Conservation (phyloP, 2,797 vertebrate genomes). For the Psittacula derbiana region DNA sequence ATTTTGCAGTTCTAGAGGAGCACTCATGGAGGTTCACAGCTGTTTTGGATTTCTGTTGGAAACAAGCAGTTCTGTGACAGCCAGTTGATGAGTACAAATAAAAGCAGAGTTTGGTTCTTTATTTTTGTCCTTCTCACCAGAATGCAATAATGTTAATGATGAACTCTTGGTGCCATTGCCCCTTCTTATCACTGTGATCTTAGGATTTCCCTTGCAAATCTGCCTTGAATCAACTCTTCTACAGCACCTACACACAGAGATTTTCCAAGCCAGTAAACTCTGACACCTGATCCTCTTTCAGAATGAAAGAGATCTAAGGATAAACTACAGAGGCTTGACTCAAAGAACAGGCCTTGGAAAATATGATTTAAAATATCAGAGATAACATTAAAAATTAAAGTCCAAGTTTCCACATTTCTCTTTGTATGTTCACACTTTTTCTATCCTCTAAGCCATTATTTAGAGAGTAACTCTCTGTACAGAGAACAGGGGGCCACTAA, state of each 20-base stretch:
- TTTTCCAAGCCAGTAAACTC: neutral
- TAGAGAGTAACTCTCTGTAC: neutral
- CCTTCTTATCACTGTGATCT: neutral
- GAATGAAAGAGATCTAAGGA: neutral
- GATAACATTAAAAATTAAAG: neutral
- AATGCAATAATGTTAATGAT: neutral
- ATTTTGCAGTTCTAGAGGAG: neutral
- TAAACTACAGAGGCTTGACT: neutral
- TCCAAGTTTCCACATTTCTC: neutral
- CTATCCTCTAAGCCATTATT: neutral
- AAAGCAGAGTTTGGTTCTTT: neutral
- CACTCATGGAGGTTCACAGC: neutral
- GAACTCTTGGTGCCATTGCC: neutral
- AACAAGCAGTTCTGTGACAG: neutral
- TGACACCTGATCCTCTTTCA: neutral
- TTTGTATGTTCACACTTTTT: neutral
- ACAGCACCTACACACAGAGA: rapidly evolving
- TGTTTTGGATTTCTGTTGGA: constrained; percentile 1
- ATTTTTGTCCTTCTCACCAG: neutral
- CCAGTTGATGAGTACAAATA: neutral
- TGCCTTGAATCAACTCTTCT: neutral
- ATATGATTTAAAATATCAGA: neutral
- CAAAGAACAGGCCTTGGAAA: neutral
- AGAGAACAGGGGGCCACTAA: neutral
- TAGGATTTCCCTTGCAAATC: neutral